Evolutionary conservation across 2,797 vertebrate species (phyloP), one percentile per base, ranked within the genome.

Genomic region (Intellagama lesueurii): DNA sequence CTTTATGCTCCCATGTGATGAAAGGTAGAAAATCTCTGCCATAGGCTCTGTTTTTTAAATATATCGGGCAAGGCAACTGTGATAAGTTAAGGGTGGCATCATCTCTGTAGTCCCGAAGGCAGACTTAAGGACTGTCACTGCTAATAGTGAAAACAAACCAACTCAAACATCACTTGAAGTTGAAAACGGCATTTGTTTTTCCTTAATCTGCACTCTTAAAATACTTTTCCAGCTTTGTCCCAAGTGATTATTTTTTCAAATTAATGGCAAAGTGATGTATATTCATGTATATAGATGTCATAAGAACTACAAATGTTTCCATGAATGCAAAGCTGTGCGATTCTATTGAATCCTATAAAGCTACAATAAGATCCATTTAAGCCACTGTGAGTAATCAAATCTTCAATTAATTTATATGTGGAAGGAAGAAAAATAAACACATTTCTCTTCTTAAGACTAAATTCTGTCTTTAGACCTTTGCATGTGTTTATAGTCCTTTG

Each of bases 1-100:
- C 93, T 95, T 90, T 94, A 91, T 92, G 94, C 90, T 96, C 90
- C 94, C 93, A 94, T 95, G 96, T 97, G 97, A 97, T 95, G 96
- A 97, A 97, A 97, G 96, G 96, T 97, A 96, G 95, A 95, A 97
- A 94, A 95, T 97, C 94, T 96, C 95, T 96, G 96, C 92, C 96
- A 92, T 95, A 79, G 91, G 94, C 92, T 92, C 94, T 85, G 19
- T 72, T 92, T 94, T 95, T 84, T 64, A 92, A 47, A 95, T 95
- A 93, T 93, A 83, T 93, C 93, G 95, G 94, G 92, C 90, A 95
- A 96, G 88, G 90, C 93, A 95, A 94, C 95, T 95, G 96, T 93
- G 92, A 87, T 95, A 94, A 93, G 91, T 95, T 95, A 95, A 94
- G 88, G 91, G 96, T 96, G 93, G 94, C 94, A 96, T 95, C 94